phyloP scores from a whole-genome alignment of 2,888 invertebrate species.

The Nemapogon koenigi region DNA sequence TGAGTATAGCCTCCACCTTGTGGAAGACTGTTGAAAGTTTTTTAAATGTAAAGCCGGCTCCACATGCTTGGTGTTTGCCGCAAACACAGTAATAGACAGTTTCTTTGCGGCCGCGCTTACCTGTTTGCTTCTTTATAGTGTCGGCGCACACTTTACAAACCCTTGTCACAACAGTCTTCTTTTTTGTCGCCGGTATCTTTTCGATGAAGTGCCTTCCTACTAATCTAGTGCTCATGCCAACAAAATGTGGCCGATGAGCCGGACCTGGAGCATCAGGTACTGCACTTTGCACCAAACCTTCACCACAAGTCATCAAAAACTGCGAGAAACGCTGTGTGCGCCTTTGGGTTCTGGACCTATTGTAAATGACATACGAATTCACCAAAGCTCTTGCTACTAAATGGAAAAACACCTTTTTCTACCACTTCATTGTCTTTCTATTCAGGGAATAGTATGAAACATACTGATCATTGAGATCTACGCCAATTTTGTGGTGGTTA shows the following conservation, averaged over 20 bases:
- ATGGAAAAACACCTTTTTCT: slow-evolving; percentile 19
- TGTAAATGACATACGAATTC: slow-evolving; percentile 14
- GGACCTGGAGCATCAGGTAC: slow-evolving; percentile 4
- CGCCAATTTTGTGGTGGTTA: slow-evolving; percentile 14
- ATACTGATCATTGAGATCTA: slow-evolving; percentile 15
- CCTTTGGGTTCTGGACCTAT: background rate
- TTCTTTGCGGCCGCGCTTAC: slow-evolving; percentile 12
- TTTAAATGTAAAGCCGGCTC: background rate
- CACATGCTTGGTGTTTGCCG: too few species aligned
- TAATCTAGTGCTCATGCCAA: slow-evolving; percentile 2
- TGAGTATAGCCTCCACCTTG: background rate
- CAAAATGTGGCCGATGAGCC: slow-evolving; percentile 1
- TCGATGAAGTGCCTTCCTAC: slow-evolving; percentile 12
- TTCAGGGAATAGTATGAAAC: slow-evolving; percentile 14
- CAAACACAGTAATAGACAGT: too few species aligned
- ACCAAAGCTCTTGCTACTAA: slow-evolving; percentile 16
- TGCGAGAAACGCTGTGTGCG: slow-evolving; percentile 8
- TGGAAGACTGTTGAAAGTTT: background rate
- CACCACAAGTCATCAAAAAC: slow-evolving; percentile 13
- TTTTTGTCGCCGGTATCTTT: slow-evolving; percentile 12
- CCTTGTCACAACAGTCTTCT: slow-evolving; percentile 9
- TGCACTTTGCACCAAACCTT: slow-evolving; percentile 2
- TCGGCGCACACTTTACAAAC: slow-evolving; percentile 14
- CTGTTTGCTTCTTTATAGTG: slow-evolving; percentile 10
- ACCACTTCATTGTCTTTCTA: slow-evolving; percentile 16